Conservation (phyloP, 2,113 vertebrate species). For the Pontoporia blainvillei region DNA sequence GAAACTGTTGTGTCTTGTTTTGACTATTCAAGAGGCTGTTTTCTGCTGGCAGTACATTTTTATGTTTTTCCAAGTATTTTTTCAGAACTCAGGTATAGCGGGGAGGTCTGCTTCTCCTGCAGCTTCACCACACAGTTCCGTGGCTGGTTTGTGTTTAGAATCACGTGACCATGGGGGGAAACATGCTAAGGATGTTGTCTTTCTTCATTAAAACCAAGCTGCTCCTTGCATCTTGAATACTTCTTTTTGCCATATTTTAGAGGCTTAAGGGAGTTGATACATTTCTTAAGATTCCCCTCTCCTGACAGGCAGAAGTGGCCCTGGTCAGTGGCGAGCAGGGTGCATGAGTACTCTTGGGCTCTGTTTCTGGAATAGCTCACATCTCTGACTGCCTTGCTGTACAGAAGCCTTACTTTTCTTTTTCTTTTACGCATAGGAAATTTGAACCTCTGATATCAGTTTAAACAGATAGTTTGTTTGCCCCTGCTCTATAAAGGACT, state of each 20-base stretch:
- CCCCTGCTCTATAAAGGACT: not conserved
- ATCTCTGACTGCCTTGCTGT: not conserved
- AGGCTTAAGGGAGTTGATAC: not conserved
- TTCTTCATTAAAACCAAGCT: not conserved
- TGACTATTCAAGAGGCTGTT: not conserved
- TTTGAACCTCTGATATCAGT: not conserved
- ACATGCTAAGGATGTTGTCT: not conserved
- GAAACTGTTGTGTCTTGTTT: not conserved
- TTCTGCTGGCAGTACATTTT: not conserved
- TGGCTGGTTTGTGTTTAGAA: not conserved
- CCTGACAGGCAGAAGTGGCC: not conserved
- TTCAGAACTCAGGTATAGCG: not conserved
- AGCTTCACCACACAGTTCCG: no score
- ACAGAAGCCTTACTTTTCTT: not conserved
- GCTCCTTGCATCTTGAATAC: not conserved
- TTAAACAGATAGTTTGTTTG: not conserved
- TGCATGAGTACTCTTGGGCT: rapidly evolving
- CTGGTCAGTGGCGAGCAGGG: not conserved
- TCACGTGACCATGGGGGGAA: not conserved
- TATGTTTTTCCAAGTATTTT: not conserved
- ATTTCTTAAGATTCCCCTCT: not conserved
- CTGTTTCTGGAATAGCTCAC: not conserved
- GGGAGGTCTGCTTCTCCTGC: not conserved
- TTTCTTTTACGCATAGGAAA: not conserved
- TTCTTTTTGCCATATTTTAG: not conserved